Evolutionary conservation across 2,888 invertebrate genomes (phyloP), one percentile per base, ranked within the genome.

Genomic region (Arge pagana): DNA sequence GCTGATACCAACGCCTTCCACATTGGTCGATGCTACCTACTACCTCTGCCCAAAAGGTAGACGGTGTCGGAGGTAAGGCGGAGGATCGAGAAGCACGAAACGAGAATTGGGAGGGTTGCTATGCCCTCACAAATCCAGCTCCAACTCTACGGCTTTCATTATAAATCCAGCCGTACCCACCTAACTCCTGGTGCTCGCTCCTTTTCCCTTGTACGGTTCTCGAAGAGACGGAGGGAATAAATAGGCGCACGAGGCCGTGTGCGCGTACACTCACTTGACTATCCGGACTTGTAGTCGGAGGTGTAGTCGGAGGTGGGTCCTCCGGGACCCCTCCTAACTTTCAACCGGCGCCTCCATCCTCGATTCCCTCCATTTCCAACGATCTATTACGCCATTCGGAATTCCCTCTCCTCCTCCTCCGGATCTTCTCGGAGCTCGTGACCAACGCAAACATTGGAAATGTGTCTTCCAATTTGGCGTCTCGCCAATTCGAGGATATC

Each of bases 391-490:
- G 24, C 24, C 57, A 51, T 54, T 54, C 50, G 48, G 48, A 48
- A 21, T 30, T 52, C 43, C 50, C 53, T 50, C 55, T 37, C 51
- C 56, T 37, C 49, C 55, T 52, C 49, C 41, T 50, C 48, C 50
- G 51, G 57, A 55, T 61, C 59, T 61, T 60, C 55, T 52, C 48
- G 52, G 60, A 56, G 60, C 66, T 55, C 55, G 61, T 59, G 59
- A 57, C 59, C 67, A 67, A 72, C 70, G 71, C 68, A 73, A 73
- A 72, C 71, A 71, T 67, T 59, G 62, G 63, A 61, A 72, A 74
- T 74, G 70, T 73, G 70, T 72, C 73, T 74, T 76, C 73, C 76
- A 76, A 74, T 75, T 75, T 74, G 75, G 72, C 70, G 61, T 61
- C 56, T 53, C 65, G 72, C 72, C 74, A 74, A 64, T 57, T 56